Conservation (phyloP, 2,888 invertebrate genomes). For the Drosophila incognita region DNA sequence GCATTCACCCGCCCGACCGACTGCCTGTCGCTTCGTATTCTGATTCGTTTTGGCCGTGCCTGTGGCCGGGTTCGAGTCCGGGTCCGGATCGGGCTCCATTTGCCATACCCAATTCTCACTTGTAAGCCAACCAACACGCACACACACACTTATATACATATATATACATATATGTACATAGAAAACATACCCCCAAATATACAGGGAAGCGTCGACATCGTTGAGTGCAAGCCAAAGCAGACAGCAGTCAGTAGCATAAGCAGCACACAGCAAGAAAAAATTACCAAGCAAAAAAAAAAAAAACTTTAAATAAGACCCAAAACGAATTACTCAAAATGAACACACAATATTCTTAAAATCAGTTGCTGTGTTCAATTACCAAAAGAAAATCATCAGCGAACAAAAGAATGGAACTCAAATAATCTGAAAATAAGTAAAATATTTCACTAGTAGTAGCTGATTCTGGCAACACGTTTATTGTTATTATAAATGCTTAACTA, state of each 20-base stretch:
- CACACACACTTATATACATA: conserved; percentile 1
- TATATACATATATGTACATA: background rate
- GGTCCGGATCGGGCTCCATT: conserved; percentile 51
- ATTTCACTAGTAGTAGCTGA: background rate
- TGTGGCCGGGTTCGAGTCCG: conserved; percentile 18
- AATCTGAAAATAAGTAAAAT: background rate
- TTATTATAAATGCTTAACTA: background rate
- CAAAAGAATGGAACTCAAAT: background rate
- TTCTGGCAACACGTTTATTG: background rate
- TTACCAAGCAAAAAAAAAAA: background rate
- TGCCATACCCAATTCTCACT: conserved; percentile 48
- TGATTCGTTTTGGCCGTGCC: conserved; percentile 39
- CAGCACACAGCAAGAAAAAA: background rate
- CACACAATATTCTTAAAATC: background rate
- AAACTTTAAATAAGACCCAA: background rate
- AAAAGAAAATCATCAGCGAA: background rate
- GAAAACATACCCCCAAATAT: conserved; percentile 15
- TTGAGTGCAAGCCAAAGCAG: conserved; percentile 52
- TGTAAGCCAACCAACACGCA: conserved; percentile 9
- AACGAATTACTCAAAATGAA: background rate
- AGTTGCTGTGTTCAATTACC: background rate
- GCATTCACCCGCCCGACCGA: conserved; percentile 39
- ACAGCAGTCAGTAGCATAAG: conserved; percentile 2
- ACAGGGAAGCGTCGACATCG: conserved; percentile 39
- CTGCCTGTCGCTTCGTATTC: conserved; percentile 35